A percentile compares a stretch with the other conserved stretches of the same genome.
Conservation (phyloP, 2,888 invertebrate species). For the Leistus spinibarbis region DNA sequence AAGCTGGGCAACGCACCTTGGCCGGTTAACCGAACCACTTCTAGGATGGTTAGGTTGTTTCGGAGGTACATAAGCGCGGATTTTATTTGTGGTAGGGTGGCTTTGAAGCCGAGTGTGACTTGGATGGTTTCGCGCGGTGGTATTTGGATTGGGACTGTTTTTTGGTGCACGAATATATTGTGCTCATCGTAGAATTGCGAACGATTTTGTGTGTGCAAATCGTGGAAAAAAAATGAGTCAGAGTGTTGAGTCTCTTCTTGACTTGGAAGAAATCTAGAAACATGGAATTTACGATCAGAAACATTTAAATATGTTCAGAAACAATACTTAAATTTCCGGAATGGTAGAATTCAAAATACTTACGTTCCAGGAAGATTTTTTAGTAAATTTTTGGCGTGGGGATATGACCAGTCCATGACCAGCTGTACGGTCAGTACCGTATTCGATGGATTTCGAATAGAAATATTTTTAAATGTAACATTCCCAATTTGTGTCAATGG, state of each 20-base stretch:
- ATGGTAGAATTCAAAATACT: no score
- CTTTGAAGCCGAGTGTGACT: slow-evolving; percentile 60
- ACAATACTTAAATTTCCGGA: no score
- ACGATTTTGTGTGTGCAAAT: slow-evolving; percentile 26
- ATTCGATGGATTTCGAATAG: slow-evolving; percentile 75
- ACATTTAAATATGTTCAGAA: not conserved
- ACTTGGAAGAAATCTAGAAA: slow-evolving; percentile 47
- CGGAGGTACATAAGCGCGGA: slow-evolving; percentile 67
- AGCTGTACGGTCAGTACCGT: slow-evolving; percentile 75
- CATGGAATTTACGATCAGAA: not conserved
- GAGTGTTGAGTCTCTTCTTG: slow-evolving; percentile 45
- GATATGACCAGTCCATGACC: slow-evolving; percentile 73
- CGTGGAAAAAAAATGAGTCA: slow-evolving; percentile 42
- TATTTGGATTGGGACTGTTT: slow-evolving; percentile 64
- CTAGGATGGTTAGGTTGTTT: slow-evolving; percentile 92
- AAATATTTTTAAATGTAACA: slow-evolving; percentile 67
- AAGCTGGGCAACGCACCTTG: slow-evolving; percentile 87
- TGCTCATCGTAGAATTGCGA: slow-evolving; percentile 22
- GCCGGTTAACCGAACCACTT: slow-evolving; percentile 81
- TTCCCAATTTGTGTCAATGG: slow-evolving; percentile 78
- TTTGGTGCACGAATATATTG: slow-evolving; percentile 53
- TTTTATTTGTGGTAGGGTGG: slow-evolving; percentile 56
- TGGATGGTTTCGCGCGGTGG: slow-evolving; percentile 63
- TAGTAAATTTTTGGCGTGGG: slow-evolving; percentile 60
- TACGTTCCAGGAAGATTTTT: slow-evolving; percentile 60